Evolutionary conservation across 2,797 vertebrate species (phyloP).

Genomic region (Danio choprae): DNA sequence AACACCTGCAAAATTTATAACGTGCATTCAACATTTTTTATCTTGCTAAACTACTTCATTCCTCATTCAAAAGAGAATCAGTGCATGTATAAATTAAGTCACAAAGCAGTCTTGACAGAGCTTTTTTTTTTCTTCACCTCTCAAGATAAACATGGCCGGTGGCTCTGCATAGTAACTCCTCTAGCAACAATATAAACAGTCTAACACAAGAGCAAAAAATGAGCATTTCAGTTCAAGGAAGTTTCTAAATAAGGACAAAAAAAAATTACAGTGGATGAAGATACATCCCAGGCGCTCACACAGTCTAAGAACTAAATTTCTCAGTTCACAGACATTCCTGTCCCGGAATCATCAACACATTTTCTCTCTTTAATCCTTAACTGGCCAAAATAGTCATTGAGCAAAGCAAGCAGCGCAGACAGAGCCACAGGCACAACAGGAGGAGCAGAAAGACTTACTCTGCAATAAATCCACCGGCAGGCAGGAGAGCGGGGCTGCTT

Average conservation of each 20-base stretch:
- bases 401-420: constrained; percentile 42
- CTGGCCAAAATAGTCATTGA: constrained; percentile 44
- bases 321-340: constrained; percentile 22
- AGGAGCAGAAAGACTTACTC: constrained; percentile 77
- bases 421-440: constrained; percentile 55
- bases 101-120: constrained; percentile 24
- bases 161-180: constrained; percentile 38
- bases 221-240: constrained; percentile 26
- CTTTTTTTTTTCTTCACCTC: background rate
- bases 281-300: constrained; percentile 30
- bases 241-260: constrained; percentile 41
- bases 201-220: constrained; percentile 33
- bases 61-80: constrained; percentile 36
- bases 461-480: constrained; percentile 78
- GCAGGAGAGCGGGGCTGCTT: constrained; percentile 67
- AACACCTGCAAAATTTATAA: constrained; percentile 19
- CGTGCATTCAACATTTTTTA: constrained; percentile 41
- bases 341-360: constrained; percentile 27
- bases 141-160: constrained; percentile 37
- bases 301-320: constrained; percentile 14
- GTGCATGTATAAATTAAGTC: constrained; percentile 37
- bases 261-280: background rate
- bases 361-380: constrained; percentile 27
- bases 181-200: constrained; percentile 42
- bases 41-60: constrained; percentile 32